phyloP scores from a whole-genome alignment of 2,797 vertebrate genomes.

The Mastacembelus armatus region DNA sequence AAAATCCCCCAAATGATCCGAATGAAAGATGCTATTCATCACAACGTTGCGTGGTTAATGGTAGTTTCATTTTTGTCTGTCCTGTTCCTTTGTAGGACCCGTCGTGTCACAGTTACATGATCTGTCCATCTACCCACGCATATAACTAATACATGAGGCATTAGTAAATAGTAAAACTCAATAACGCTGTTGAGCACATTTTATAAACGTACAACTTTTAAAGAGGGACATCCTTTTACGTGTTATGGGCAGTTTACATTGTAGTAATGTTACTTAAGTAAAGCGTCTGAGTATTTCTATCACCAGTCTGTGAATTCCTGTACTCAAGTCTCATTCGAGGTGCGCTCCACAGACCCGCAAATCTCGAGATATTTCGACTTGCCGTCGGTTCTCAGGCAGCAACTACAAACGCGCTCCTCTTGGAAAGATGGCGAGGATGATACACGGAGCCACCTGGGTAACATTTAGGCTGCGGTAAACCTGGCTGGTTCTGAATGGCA shows the following conservation, averaged over 20 bases:
- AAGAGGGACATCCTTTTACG: neutral
- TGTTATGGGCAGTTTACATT: neutral
- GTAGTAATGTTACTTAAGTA: neutral
- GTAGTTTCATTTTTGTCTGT: neutral
- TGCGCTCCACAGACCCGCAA: neutral
- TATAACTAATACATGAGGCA: too few species aligned
- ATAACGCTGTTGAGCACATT: neutral
- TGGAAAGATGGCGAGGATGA: slow-evolving; percentile 55
- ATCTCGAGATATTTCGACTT: slow-evolving; percentile 56
- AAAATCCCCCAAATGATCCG: too few species aligned
- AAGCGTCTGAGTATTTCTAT: neutral
- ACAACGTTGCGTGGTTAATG: too few species aligned
- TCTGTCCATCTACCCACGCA: too few species aligned
- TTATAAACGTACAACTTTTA: too few species aligned
- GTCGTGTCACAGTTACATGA: too few species aligned
- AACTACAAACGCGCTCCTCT: slow-evolving; percentile 13
- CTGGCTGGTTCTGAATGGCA: neutral
- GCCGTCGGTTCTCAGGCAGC: slow-evolving; percentile 5
- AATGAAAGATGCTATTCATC: too few species aligned
- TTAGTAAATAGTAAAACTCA: neutral
- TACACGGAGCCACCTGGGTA: slow-evolving; percentile 27
- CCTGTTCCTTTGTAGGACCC: too few species aligned
- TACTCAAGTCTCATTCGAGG: slow-evolving; percentile 31
- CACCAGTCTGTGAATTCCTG: too few species aligned
- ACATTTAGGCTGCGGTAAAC: neutral